A percentile compares a stretch with the other conserved stretches of the same genome.
Conservation (phyloP, 2,113 vertebrate genomes). For the Scopus umbretta region DNA sequence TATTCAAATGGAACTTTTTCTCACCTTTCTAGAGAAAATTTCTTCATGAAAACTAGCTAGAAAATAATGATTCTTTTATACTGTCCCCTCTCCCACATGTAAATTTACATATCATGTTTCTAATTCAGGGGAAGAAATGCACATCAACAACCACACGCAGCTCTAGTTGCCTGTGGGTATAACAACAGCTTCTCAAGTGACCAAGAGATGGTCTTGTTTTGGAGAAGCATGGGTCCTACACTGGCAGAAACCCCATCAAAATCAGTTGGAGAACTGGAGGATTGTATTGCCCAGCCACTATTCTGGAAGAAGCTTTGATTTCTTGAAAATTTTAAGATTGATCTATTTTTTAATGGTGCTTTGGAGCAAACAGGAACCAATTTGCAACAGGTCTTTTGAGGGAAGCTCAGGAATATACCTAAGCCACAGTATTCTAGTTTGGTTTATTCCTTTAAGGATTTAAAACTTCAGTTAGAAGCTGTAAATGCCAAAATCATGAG, state of each 20-base stretch:
- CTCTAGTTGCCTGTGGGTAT: not conserved
- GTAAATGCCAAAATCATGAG: not conserved
- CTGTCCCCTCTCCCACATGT: not conserved
- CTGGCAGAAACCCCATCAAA: not conserved
- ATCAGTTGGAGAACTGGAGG: not conserved
- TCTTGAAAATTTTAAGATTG: not conserved
- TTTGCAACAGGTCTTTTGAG: not conserved
- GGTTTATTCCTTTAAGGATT: not conserved
- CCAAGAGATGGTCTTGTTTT: not conserved
- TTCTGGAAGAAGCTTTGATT: not conserved
- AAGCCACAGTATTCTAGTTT: not conserved
- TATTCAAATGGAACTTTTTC: not conserved
- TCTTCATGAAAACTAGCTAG: not conserved
- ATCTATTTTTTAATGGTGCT: not conserved
- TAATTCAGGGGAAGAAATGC: not conserved
- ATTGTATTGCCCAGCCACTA: not conserved
- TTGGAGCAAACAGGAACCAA: not conserved
- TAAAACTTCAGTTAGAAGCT: not conserved
- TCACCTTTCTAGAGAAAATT: not conserved
- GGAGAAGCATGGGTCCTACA: not conserved
- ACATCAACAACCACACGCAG: not conserved
- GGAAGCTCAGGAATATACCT: not conserved
- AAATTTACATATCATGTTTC: not conserved
- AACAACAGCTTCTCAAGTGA: not conserved
- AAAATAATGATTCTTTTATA: not conserved